phyloP scores from a whole-genome alignment of 2,888 invertebrate genomes.

The Rhimphoctona megacephalus region DNA sequence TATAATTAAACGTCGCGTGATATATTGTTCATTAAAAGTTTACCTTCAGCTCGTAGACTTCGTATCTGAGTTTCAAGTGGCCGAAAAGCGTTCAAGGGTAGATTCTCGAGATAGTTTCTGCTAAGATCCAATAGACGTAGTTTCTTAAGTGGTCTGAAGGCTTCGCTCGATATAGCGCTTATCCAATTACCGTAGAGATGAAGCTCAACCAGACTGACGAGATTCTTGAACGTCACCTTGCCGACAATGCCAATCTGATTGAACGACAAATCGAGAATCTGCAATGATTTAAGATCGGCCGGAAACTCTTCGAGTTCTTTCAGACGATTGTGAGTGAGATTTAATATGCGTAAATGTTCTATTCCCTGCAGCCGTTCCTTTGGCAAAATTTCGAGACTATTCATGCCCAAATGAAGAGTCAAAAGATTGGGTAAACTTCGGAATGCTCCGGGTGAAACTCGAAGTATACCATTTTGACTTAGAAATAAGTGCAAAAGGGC shows the following conservation, averaged over 20 bases:
- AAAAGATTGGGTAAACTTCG: conserved; percentile 91
- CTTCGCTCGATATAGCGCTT: conserved; percentile 91
- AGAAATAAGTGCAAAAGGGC: conserved; percentile 91
- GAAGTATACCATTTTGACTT: conserved; percentile 90
- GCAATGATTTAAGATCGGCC: conserved; percentile 90
- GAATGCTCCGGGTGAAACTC: conserved; percentile 95
- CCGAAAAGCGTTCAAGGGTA: conserved; percentile 91
- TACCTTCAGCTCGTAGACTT: conserved; percentile 92
- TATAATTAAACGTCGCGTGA: neutral
- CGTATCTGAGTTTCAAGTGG: conserved; percentile 94
- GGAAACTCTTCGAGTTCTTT: conserved; percentile 94
- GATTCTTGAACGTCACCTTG: conserved; percentile 91
- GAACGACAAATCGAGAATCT: conserved; percentile 93
- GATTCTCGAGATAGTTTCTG: conserved; percentile 93
- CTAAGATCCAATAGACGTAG: conserved; percentile 92
- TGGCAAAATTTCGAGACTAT: conserved; percentile 93
- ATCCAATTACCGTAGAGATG: conserved; percentile 94
- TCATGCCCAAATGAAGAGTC: conserved; percentile 93
- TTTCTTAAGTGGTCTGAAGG: conserved; percentile 92
- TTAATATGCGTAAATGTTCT: conserved; percentile 90
- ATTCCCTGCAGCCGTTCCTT: conserved; percentile 94
- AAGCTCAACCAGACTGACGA: conserved; percentile 91
- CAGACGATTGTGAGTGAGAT: conserved; percentile 94
- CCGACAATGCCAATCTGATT: conserved; percentile 93
- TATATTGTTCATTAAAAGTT: conserved; percentile 56